phyloP scores from a whole-genome alignment of 2,888 invertebrate genomes.

The Charanyca ferruginea region DNA sequence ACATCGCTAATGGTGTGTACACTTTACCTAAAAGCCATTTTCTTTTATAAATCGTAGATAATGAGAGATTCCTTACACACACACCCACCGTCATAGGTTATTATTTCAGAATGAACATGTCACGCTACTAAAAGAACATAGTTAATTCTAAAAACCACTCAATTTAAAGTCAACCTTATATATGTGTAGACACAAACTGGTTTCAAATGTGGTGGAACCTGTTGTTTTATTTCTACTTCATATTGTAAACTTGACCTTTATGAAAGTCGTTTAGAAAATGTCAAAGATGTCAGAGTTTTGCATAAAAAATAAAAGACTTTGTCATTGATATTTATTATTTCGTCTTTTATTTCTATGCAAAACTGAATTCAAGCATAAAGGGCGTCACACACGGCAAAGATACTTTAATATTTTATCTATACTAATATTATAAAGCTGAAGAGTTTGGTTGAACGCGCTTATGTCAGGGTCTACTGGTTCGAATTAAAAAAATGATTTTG shows the following conservation, averaged over 20 bases:
- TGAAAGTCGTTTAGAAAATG: conserved; percentile 9
- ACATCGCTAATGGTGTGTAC: conserved; percentile 71
- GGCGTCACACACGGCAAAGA: too few species aligned
- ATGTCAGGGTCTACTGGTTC: too few species aligned
- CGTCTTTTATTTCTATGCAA: background rate
- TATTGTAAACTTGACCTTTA: conserved; percentile 22
- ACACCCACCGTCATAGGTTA: background rate
- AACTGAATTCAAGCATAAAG: background rate
- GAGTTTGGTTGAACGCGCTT: too few species aligned
- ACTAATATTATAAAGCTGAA: too few species aligned
- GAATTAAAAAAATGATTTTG: too few species aligned
- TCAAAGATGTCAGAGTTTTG: too few species aligned
- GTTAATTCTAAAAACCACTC: background rate
- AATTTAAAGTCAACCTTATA: conserved; percentile 7
- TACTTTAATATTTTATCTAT: too few species aligned
- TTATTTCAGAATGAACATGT: background rate
- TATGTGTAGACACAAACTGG: background rate
- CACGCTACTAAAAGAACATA: background rate
- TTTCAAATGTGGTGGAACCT: background rate
- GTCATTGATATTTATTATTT: too few species aligned
- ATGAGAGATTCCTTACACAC: too few species aligned
- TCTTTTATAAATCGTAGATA: background rate
- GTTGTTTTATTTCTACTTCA: background rate
- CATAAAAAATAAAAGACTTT: too few species aligned
- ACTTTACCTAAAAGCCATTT: background rate